These are phyloP conservation scores for Sphenodon punctatus DNA, from an alignment of 2,797 vertebrate genomes.

Conservation along the genomic window DNA sequence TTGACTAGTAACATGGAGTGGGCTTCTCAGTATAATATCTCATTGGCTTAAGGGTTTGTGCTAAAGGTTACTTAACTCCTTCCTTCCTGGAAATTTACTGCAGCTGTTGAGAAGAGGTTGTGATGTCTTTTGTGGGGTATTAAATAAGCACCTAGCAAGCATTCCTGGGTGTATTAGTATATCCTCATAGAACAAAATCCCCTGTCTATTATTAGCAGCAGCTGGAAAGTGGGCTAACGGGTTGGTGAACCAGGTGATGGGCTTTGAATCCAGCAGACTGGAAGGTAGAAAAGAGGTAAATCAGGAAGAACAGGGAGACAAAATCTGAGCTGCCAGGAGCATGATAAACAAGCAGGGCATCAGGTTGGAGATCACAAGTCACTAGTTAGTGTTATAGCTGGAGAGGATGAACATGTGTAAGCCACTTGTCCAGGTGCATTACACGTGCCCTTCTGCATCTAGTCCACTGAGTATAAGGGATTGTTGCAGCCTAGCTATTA, in stretches of 20 bases:
- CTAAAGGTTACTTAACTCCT: slow-evolving; percentile 40
- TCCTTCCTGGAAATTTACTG: background rate
- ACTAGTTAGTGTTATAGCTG: too few relatives aligned
- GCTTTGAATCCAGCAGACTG: background rate
- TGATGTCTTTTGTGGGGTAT: slow-evolving; percentile 1
- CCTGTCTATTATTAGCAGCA: background rate
- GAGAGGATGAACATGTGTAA: too few relatives aligned
- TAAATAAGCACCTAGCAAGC: slow-evolving; percentile 12
- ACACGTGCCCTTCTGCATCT: too few relatives aligned
- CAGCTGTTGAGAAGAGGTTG: background rate
- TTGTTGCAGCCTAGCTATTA: too few relatives aligned
- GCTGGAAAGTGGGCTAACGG: background rate
- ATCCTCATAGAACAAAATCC: background rate
- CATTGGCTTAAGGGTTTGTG: background rate
- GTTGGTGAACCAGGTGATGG: background rate
- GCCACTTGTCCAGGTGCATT: too few relatives aligned
- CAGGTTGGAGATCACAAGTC: too few relatives aligned
- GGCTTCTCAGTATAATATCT: background rate
- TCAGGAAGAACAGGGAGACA: background rate
- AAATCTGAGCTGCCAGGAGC: background rate
- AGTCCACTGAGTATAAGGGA: too few relatives aligned
- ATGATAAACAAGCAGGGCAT: background rate
- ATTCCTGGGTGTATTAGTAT: background rate
- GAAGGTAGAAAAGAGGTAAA: background rate
- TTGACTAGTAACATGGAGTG: slow-evolving; percentile 47